These are phyloP conservation scores for Diachasmimorpha longicaudata DNA, from an alignment of 1,140 invertebrate species.

Conservation along the genomic window DNA sequence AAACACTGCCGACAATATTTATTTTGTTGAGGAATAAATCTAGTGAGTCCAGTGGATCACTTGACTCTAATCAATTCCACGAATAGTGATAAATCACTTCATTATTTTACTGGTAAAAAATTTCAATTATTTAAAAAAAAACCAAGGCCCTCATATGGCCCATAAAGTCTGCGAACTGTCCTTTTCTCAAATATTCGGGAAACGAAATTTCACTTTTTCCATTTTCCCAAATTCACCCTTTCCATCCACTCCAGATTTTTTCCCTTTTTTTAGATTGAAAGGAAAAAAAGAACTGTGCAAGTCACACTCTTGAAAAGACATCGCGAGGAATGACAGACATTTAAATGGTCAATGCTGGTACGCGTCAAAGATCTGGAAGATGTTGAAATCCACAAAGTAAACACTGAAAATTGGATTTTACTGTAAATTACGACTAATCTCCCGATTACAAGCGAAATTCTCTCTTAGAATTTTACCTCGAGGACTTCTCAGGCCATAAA, in stretches of 20 bases:
- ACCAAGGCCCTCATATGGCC: no score
- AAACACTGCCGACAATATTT: background rate
- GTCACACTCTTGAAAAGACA: background rate
- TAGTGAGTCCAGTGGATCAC: background rate
- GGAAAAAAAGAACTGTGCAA: background rate
- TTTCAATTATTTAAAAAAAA: no score
- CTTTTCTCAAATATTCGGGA: background rate
- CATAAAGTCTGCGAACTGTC: no score
- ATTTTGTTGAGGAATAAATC: background rate
- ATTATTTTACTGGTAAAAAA: background rate
- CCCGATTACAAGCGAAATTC: constrained; percentile 27
- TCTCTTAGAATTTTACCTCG: constrained; percentile 13
- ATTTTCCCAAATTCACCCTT: background rate
- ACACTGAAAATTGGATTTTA: constrained; percentile 41
- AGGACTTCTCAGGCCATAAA: constrained; percentile 23
- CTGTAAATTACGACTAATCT: constrained; percentile 40
- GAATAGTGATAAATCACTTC: no score
- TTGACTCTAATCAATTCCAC: no score
- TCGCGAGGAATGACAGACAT: constrained; percentile 16
- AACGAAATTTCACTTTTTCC: background rate
- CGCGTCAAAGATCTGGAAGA: constrained; percentile 11
- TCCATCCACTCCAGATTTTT: background rate
- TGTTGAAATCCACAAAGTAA: constrained; percentile 27
- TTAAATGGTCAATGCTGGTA: constrained; percentile 9
- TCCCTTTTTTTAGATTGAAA: background rate